Evolutionary conservation across 2,797 vertebrate species (phyloP), one percentile per base, ranked within the genome.

Genomic region (Emydoidea blandingii): DNA sequence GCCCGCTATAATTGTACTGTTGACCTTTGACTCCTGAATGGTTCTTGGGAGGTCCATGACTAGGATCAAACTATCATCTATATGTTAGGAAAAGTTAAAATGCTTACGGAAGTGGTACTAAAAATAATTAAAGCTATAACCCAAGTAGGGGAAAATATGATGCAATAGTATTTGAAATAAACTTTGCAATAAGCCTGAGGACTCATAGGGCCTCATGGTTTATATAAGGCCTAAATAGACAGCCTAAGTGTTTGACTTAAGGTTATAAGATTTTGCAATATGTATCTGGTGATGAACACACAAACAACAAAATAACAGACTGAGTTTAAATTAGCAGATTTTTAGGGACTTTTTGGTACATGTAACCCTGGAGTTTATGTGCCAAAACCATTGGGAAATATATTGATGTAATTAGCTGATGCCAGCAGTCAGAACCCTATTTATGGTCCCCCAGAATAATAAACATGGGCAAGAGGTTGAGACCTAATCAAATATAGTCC

Each of bases 1-100:
- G 5, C 47, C 82, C 74, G 15, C 57, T 62, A 87, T 74, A 81
- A 83, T 62, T 0, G 0, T 59, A 72, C 41, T 78, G 47, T 1
- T 0, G 4, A 3, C 78, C 79, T 81, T 9, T 86, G 65, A 68
- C 34, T 5, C n/a, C 65, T 68, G n/a, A 37, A 5, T 37, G n/a
- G 9, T 68, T 21, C 18, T 37, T 68, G 65, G 8, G 65, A 23
- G 19, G 65, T 68, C n/a, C 65, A 37, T 37, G 9, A n/a, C n/a
- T 65, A 34, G 16, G 34, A 37, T 37, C 62, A 68, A 68, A 68
- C 62, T n/a, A 68, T 68, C n/a, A 68, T 37, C 34, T 68, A 16
- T n/a, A 68, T 68, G 62, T 68, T n/a, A 68, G 34, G 34, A 68
- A n/a, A 68, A 65, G 34, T 8, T 72, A 72, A 72, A 21, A 72